These are phyloP conservation scores for Drosophila melanocephala DNA, from an alignment of 2,888 invertebrate species.

Conservation along the genomic window DNA sequence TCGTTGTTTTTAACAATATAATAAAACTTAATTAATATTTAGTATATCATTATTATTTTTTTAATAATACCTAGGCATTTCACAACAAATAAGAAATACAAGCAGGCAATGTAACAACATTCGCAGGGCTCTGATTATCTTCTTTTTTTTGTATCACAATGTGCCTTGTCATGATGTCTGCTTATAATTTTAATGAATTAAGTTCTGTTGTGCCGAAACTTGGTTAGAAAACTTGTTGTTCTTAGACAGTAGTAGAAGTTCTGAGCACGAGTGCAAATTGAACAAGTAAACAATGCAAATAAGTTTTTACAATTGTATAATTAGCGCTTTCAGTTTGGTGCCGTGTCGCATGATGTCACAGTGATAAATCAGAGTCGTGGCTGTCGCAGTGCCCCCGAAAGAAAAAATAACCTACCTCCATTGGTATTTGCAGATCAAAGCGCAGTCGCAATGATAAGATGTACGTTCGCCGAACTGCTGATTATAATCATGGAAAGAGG, in stretches of 20 bases:
- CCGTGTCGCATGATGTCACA: slow-evolving; percentile 65
- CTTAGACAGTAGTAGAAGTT: not conserved
- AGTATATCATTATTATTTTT: slow-evolving; percentile 22
- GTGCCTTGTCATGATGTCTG: slow-evolving; percentile 54
- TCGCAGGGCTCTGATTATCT: not conserved
- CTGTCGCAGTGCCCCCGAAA: slow-evolving; percentile 35
- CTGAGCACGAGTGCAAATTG: slow-evolving; percentile 14
- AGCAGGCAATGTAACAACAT: not conserved
- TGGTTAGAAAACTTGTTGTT: not conserved
- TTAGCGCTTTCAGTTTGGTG: slow-evolving; percentile 17
- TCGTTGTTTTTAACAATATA: slow-evolving; percentile 50
- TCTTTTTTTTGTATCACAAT: slow-evolving; percentile 2
- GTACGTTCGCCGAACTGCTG: slow-evolving; percentile 37
- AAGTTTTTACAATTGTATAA: not conserved
- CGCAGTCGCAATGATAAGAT: slow-evolving; percentile 41
- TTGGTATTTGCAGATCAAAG: not conserved
- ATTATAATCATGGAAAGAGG: slow-evolving; percentile 17
- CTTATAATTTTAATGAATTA: slow-evolving; percentile 26
- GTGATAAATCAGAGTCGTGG: slow-evolving; percentile 57
- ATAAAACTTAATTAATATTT: slow-evolving; percentile 33
- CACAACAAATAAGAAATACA: slow-evolving; percentile 23
- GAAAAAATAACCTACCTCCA: not conserved
- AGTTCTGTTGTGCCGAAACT: slow-evolving; percentile 20
- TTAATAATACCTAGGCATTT: slow-evolving; percentile 42
- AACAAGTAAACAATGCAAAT: slow-evolving; percentile 24